These are phyloP conservation scores for Idris sp. DNA, from an alignment of 1,140 invertebrate genomes.

Conservation along the genomic window DNA sequence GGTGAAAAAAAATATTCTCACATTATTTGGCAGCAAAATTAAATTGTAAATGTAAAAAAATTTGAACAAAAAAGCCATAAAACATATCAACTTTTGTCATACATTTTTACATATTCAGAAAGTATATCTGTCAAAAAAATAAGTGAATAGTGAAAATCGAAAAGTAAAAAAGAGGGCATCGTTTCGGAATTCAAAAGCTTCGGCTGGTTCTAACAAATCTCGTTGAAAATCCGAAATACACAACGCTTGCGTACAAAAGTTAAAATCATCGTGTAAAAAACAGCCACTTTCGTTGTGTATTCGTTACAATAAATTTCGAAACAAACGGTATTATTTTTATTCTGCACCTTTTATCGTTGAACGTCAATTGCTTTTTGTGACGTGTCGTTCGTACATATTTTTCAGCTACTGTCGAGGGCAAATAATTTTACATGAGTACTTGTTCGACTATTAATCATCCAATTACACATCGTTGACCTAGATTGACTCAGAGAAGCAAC, in stretches of 20 bases:
- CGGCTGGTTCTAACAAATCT: conserved; percentile 11
- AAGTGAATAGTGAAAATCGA: conserved; percentile 9
- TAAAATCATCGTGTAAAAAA: conserved; percentile 28
- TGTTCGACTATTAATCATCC: conserved; percentile 29
- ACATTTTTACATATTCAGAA: too few species aligned
- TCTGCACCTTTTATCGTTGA: conserved; percentile 11
- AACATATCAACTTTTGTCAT: too few species aligned
- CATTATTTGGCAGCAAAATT: too few species aligned
- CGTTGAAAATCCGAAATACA: neutral
- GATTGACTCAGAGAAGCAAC: conserved; percentile 10
- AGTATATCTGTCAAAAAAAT: too few species aligned
- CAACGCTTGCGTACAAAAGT: conserved; percentile 6
- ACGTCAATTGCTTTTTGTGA: conserved; percentile 26
- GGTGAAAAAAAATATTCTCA: too few species aligned
- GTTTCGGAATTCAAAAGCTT: conserved; percentile 23
- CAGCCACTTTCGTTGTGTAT: conserved; percentile 15
- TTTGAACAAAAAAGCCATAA: too few species aligned
- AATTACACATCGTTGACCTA: conserved; percentile 24
- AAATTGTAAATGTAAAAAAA: too few species aligned
- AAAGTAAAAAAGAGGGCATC: conserved; percentile 11
- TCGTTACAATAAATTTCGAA: conserved; percentile 7
- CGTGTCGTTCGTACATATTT: conserved; percentile 31
- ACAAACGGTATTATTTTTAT: conserved; percentile 8
- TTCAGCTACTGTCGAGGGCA: conserved; percentile 27
- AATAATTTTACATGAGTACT: conserved; percentile 23